phyloP scores from a whole-genome alignment of 2,797 vertebrate species.

The Danionella dracula region DNA sequence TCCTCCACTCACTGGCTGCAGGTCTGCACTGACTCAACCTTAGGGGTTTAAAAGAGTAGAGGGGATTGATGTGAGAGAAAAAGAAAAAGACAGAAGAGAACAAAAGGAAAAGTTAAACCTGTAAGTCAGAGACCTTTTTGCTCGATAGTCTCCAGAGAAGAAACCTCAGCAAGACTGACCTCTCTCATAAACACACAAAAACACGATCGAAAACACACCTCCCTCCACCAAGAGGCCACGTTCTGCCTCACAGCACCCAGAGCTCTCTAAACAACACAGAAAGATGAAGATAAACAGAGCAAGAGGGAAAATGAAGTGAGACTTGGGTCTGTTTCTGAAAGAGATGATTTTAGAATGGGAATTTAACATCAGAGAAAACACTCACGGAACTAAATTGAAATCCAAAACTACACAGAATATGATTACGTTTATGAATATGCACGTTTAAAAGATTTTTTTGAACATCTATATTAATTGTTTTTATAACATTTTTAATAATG shows the following conservation, averaged over 20 bases:
- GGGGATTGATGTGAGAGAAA: constrained; percentile 8
- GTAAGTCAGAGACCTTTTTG: constrained; percentile 40
- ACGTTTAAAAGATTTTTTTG: no score
- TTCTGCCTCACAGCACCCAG: constrained; percentile 32
- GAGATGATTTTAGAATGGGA: not conserved
- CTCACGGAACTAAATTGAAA: no score
- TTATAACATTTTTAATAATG: no score
- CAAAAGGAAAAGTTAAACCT: constrained; percentile 44
- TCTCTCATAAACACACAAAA: constrained; percentile 31
- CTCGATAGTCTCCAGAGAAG: constrained; percentile 39
- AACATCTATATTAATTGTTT: no score
- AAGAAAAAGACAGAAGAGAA: constrained; percentile 16
- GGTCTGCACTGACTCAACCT: constrained; percentile 42
- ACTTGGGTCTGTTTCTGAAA: constrained; percentile 25
- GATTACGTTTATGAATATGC: no score
- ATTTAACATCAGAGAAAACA: no score
- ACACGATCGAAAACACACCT: constrained; percentile 12
- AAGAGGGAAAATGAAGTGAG: constrained; percentile 37
- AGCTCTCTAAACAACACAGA: constrained; percentile 44
- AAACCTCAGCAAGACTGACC: constrained; percentile 32
- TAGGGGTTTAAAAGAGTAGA: constrained; percentile 32
- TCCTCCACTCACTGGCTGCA: constrained; percentile 31
- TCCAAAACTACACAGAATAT: not conserved
- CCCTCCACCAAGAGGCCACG: constrained; percentile 30
- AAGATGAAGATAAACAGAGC: constrained; percentile 29